Evolutionary conservation across 92 coral and sea anemone species (phyloP).

Genomic region (Siderastrea siderea): DNA sequence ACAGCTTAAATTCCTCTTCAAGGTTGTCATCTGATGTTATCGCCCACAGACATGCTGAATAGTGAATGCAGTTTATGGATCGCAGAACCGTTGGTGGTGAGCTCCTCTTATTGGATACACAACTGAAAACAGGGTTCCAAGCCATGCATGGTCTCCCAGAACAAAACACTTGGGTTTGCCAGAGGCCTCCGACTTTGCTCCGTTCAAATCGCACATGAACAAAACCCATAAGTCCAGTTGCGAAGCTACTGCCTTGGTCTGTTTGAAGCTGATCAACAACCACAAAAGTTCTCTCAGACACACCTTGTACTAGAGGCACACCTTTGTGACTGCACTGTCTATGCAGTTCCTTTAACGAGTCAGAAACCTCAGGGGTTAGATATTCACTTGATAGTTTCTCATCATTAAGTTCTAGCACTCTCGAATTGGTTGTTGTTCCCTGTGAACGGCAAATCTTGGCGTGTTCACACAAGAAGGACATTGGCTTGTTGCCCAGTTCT

Average conservation of each 20-base stretch:
- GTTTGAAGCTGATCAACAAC: slow-evolving; percentile 84
- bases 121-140: slow-evolving; percentile 88
- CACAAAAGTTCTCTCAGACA: slow-evolving; percentile 84
- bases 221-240: slow-evolving; percentile 70
- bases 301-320: slow-evolving; percentile 85
- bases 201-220: slow-evolving; percentile 97
- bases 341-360: slow-evolving; percentile 70
- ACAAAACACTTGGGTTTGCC: slow-evolving; percentile 88
- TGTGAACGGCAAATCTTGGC: slow-evolving; percentile 72
- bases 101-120: slow-evolving; percentile 39
- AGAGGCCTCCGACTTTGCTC: slow-evolving; percentile 65
- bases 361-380: slow-evolving; percentile 63
- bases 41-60: slow-evolving; percentile 95
- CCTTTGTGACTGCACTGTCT: slow-evolving; percentile 57
- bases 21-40: slow-evolving; percentile 83
- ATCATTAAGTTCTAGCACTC: slow-evolving; percentile 59
- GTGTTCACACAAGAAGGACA: slow-evolving; percentile 87
- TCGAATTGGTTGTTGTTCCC: slow-evolving; percentile 61
- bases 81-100: slow-evolving; percentile 43
- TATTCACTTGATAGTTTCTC: slow-evolving; percentile 65
- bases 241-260: slow-evolving; percentile 64
- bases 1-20: slow-evolving; percentile 28
- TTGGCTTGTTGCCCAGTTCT: slow-evolving; percentile 68
- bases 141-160: slow-evolving; percentile 92
- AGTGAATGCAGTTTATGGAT: slow-evolving; percentile 86